Percentiles rank a stretch among this genome's conserved stretches.
phyloP scores from a whole-genome alignment of 2,888 invertebrate genomes.

The Melinopterus prodromus region DNA sequence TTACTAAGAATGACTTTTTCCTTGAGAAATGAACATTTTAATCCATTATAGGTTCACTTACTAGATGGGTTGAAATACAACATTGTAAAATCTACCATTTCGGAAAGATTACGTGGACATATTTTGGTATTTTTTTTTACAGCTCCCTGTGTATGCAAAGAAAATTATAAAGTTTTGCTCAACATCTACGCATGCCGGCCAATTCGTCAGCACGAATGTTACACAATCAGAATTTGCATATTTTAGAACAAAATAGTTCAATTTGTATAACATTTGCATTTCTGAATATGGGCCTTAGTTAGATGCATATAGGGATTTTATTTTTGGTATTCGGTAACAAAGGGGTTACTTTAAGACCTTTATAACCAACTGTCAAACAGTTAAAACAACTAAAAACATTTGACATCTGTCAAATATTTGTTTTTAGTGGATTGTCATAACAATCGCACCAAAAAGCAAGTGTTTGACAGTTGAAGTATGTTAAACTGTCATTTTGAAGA shows the following conservation, averaged over 20 bases:
- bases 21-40: too few relatives aligned
- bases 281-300: constrained; percentile 63
- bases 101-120: too few relatives aligned
- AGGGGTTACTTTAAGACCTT: too few relatives aligned
- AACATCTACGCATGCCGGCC: constrained; percentile 57
- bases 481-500: not conserved
- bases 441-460: too few relatives aligned
- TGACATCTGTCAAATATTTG: too few relatives aligned
- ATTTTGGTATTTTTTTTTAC: not conserved
- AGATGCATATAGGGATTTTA: constrained; percentile 32
- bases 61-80: too few relatives aligned
- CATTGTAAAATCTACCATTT: too few relatives aligned
- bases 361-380: too few relatives aligned
- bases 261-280: constrained; percentile 59
- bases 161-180: constrained; percentile 42
- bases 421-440: too few relatives aligned
- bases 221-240: constrained; percentile 45
- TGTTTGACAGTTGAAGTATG: not conserved
- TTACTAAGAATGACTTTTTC: too few relatives aligned
- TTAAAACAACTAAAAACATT: too few relatives aligned
- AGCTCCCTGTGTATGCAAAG: constrained; percentile 33
- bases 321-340: not conserved
- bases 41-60: too few relatives aligned
- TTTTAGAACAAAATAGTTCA: constrained; percentile 14
- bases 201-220: constrained; percentile 59